Base-by-base conservation (phyloP, 2,797 vertebrate genomes). In the Smutsia gigantea region DNA sequence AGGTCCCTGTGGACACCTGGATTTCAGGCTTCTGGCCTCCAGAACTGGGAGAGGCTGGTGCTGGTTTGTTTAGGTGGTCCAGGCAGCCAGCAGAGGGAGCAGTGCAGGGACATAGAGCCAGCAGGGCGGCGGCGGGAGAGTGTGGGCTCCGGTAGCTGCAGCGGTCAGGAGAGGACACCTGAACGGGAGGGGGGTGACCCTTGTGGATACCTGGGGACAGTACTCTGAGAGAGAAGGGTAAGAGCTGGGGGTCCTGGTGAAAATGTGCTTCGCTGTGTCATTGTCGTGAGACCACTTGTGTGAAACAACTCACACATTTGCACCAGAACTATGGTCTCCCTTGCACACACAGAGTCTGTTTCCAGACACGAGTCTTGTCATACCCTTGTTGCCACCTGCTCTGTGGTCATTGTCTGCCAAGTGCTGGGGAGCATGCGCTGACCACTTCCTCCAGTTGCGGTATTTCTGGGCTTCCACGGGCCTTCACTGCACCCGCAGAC, bases 301-400 rank as follows among this genome's bases (percentile, higher is more conserved):
- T 29, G 66, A 34, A 59, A 21, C 2, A 7, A 29, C 12, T n/a
- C 51, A 27, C 1, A 10, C 12, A 6, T 71, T 23, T 49, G 29
- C 8, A 37, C 49, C 64, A 0, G 4, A 21, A 14, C 6, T 13
- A 1, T 15, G 71, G 37, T 27, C 21, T 27, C 2, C 4, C 3
- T 12, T 5, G 14, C 14, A 46, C 11, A 12, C 59, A 18, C 42
- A 25, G 13, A 12, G 39, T 49, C 68, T 13, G 5, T 14, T 11
- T 69, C 42, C n/a, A 53, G 63, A 55, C 11, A 0, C 46, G 7
- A 2, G 12, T 29, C 27, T 0, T 0, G 14, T 23, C 31, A 53
- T 5, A 12, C 9, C 12, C 34, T 61, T 21, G 23, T 6, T 57
- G 46, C 39, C 46, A 17, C n/a, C 39, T 23, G n/a, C 49, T 39